Evolutionary conservation across 64 coral and sea anemone genomes (phyloP), one percentile per base, ranked within the genome.

Genomic region (Actinia tenebrosa): DNA sequence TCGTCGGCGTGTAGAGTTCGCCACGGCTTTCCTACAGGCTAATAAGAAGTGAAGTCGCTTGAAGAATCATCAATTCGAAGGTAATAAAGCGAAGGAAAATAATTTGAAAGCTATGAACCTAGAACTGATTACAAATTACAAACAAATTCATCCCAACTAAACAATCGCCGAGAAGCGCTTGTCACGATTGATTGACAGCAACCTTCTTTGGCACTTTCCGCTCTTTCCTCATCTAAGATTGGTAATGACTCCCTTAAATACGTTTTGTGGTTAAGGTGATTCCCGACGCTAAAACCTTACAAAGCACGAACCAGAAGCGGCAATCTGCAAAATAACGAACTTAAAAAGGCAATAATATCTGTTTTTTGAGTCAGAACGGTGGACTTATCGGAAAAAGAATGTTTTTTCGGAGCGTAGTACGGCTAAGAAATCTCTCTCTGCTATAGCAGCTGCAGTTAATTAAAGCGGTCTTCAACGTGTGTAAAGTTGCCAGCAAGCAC

Each of bases 101-200:
- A 55, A 87, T 87, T 92, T 92, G 83, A 95, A 89, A 95, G 91
- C 62, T 87, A 95, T 92, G 94, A 84, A 87, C 86, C 87, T 86
- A 92, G 86, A 89, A 68, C 90, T 93, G 94, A 97, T 97, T 97
- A 93, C 81, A 97, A 97, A 97, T 97, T 93, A 93, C 94, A 93
- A 97, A 97, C 91, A 97, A 97, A 93, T 97, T 90, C 91, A 79
- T 83, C 88, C 90, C 91, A 89, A 91, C 91, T 86, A 97, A 97
- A 93, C 94, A 97, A 93, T 97, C 91, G 91, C 79, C 91, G 86
- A 83, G 87, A 44, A 86, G 83, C 91, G 89, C 88, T 87, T 97
- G 94, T 97, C 94, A 92, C 86, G 78, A 90, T 87, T 97, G 94
- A 97, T 97, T 97, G 94, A 97, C 94, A 97, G 63, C 44, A 66